Conservation (phyloP, 2,888 invertebrate genomes). For the Coronaproctus castanopsis region DNA sequence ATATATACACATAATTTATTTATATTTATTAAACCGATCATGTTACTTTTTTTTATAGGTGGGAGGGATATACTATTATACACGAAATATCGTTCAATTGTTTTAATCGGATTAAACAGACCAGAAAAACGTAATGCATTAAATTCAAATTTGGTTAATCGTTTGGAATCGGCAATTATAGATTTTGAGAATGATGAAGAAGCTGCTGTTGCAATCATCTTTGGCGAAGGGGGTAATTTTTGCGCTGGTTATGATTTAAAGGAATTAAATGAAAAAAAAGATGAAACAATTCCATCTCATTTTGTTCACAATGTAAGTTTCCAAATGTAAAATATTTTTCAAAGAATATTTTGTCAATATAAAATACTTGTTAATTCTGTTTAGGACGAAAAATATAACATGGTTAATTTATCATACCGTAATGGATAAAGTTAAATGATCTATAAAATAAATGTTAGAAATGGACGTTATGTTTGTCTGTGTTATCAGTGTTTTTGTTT, state of each 20-base stretch:
- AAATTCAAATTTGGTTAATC: conserved; percentile 42
- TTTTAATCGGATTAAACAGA: conserved; percentile 60
- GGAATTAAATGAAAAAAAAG: conserved; percentile 33
- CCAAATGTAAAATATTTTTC: neutral
- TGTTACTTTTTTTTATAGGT: neutral
- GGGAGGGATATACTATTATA: neutral
- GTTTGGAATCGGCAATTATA: conserved; percentile 48
- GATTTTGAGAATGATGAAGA: conserved; percentile 57
- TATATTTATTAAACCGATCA: no score
- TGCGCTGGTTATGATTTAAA: conserved; percentile 78
- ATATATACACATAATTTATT: no score
- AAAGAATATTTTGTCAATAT: neutral
- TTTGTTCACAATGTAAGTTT: conserved; percentile 8
- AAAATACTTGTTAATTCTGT: no score
- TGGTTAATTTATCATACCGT: no score
- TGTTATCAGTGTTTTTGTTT: no score
- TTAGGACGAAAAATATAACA: no score
- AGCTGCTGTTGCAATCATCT: conserved; percentile 51
- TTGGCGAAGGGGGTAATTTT: conserved; percentile 84
- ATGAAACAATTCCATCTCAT: conserved; percentile 1
- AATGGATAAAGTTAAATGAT: no score
- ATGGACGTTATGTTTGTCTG: no score
- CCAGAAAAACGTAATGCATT: conserved; percentile 67
- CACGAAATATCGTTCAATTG: conserved; percentile 16
- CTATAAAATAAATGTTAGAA: no score